Percentiles rank a stretch among this genome's conserved stretches.
These are phyloP conservation scores for Sinocyclocheilus anophthalmus DNA, from an alignment of 2,113 vertebrate genomes.

Conservation along the genomic window DNA sequence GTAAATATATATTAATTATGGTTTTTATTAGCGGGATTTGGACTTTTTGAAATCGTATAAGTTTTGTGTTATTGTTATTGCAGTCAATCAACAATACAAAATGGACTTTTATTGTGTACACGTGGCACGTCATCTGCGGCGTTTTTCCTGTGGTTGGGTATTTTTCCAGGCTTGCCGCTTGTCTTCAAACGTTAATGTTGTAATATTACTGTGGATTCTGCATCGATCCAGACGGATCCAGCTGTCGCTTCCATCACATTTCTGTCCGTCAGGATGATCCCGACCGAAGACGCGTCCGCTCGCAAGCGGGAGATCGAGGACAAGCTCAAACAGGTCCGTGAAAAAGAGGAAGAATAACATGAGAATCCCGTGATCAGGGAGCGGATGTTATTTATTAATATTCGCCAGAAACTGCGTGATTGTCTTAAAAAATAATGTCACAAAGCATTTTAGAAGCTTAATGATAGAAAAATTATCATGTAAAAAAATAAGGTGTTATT, in stretches of 20 bases:
- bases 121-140: too few relatives aligned
- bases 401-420: background rate
- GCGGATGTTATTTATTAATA: background rate
- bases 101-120: slow-evolving; percentile 27
- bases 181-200: background rate
- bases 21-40: too few relatives aligned
- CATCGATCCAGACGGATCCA: background rate
- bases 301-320: slow-evolving; percentile 90
- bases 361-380: background rate
- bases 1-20: too few relatives aligned
- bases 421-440: background rate
- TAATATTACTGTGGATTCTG: background rate
- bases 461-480: background rate
- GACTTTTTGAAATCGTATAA: too few relatives aligned
- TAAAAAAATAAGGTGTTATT: background rate
- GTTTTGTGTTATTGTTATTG: too few relatives aligned
- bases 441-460: background rate
- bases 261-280: slow-evolving; percentile 78
- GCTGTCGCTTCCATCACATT: background rate
- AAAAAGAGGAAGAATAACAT: slow-evolving; percentile 10
- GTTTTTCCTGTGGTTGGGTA: background rate
- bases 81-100: too few relatives aligned
- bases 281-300: slow-evolving; percentile 86
- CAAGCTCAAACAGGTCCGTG: slow-evolving; percentile 91
- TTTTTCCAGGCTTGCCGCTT: background rate